phyloP scores from a whole-genome alignment of 2,113 vertebrate genomes.

The Arvicanthis niloticus region DNA sequence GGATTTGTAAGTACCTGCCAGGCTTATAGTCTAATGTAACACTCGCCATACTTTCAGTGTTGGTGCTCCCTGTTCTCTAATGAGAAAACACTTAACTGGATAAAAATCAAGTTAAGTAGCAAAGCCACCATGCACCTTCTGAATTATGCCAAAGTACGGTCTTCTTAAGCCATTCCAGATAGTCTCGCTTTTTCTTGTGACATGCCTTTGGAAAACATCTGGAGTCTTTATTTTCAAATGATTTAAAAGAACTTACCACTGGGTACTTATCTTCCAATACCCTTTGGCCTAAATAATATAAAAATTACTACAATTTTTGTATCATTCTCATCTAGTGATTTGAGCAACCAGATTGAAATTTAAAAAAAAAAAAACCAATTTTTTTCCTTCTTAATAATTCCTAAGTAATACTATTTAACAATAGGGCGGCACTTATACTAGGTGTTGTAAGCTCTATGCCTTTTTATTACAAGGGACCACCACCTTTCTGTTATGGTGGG shows the following conservation, averaged over 20 bases:
- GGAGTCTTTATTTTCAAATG: conserved; percentile 3
- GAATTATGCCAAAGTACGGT: background rate
- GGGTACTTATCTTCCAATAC: conserved; percentile 10
- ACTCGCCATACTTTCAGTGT: background rate
- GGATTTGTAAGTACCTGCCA: conserved; percentile 5
- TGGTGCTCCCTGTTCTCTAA: conserved; percentile 20
- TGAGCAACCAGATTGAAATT: background rate
- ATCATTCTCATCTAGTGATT: background rate
- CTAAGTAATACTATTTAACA: background rate
- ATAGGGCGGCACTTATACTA: background rate
- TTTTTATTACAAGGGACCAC: background rate
- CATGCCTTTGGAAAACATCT: background rate
- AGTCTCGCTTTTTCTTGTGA: background rate
- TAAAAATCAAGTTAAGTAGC: background rate
- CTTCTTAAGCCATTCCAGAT: background rate
- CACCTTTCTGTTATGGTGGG: background rate
- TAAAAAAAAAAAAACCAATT: background rate
- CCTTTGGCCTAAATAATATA: conserved; percentile 47
- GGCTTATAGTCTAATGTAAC: background rate
- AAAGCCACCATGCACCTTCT: background rate
- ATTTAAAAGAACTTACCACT: conserved; percentile 43
- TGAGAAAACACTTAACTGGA: conserved; percentile 2
- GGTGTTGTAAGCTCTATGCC: too few relatives aligned
- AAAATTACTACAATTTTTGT: background rate
- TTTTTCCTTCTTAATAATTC: background rate